phyloP scores from a whole-genome alignment of 2,797 vertebrate genomes.

The Manis javanica region DNA sequence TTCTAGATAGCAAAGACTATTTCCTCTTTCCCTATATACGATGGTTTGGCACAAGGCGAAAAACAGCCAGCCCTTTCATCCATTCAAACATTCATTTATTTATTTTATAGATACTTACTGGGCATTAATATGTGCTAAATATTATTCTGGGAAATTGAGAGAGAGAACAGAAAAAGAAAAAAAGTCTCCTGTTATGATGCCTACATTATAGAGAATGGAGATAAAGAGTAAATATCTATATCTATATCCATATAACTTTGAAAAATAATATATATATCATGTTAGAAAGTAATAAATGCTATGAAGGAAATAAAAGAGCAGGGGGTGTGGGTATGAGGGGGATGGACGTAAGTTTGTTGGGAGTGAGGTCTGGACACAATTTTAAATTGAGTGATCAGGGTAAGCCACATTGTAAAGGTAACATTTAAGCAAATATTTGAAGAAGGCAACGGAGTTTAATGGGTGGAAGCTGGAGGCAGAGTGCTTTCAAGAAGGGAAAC shows the following conservation, averaged over 20 bases:
- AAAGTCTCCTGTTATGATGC: not conserved
- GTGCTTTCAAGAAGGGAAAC: not conserved
- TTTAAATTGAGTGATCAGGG: not conserved
- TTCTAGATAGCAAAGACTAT: not conserved
- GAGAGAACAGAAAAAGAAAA: not conserved
- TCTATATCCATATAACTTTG: not conserved
- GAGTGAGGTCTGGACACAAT: not conserved
- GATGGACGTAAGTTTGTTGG: too few species aligned
- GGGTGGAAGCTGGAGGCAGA: not conserved
- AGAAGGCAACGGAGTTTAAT: not conserved
- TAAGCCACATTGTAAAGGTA: not conserved
- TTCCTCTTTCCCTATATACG: not conserved
- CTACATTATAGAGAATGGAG: not conserved
- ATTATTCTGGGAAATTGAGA: not conserved
- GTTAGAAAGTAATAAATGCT: not conserved
- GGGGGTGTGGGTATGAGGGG: rapidly evolving
- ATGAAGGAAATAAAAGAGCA: not conserved
- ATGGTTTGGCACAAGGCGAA: not conserved
- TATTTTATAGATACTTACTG: not conserved
- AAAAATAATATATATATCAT: not conserved
- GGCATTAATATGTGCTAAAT: not conserved
- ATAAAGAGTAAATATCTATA: not conserved
- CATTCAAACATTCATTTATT: not conserved
- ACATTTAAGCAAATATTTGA: not conserved
- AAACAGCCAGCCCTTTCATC: not conserved